Evolutionary conservation across 2,113 vertebrate species (phyloP).

Genomic region (Burhinus bistriatus): DNA sequence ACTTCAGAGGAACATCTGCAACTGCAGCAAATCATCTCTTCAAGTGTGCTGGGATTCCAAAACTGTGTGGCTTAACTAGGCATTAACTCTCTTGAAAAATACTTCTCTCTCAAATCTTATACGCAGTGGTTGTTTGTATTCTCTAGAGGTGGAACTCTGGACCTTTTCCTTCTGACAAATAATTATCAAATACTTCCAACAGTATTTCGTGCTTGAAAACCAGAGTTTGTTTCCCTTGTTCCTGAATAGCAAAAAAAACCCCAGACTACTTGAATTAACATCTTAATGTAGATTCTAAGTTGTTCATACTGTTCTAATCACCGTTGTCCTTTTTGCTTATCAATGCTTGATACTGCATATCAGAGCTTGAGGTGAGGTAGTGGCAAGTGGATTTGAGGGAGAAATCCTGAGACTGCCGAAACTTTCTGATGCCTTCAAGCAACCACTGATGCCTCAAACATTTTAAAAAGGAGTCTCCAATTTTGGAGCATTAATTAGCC

Average conservation of each 20-base stretch:
- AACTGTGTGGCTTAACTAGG: not conserved
- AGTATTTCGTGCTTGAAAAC: not conserved
- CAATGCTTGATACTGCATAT: not conserved
- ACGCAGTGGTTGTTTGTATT: not conserved
- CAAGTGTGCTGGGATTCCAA: not conserved
- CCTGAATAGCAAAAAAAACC: not conserved
- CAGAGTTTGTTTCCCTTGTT: not conserved
- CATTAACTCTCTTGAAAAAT: not conserved
- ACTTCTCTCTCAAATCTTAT: rapidly evolving
- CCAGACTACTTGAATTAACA: not conserved
- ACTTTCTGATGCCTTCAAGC: not conserved
- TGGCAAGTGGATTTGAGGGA: not conserved
- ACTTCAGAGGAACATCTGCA: not conserved
- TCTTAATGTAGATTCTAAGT: not conserved
- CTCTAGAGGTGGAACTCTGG: not conserved
- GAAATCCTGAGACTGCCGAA: not conserved
- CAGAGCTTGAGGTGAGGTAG: not conserved
- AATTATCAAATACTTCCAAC: not conserved
- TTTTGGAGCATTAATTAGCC: not conserved
- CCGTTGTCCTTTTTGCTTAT: not conserved
- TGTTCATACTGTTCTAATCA: not conserved
- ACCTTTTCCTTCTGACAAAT: not conserved
- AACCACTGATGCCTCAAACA: not conserved
- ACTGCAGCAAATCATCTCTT: not conserved
- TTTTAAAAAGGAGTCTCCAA: not conserved